These are phyloP conservation scores for Ennomos quercinarius DNA, from an alignment of 2,888 invertebrate genomes.

Conservation along the genomic window DNA sequence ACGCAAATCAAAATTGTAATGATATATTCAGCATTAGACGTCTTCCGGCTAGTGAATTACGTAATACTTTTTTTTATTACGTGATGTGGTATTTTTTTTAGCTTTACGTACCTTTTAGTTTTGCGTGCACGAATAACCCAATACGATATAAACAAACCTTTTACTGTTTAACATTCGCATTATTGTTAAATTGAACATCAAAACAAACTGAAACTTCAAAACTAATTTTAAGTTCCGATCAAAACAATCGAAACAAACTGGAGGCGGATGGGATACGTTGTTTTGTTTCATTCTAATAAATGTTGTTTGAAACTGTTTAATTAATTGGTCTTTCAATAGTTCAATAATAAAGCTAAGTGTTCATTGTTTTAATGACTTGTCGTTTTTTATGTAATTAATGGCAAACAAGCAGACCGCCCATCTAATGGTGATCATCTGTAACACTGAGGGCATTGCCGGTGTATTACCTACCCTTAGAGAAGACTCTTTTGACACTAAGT, in stretches of 20 bases:
- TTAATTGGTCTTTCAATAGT: constrained; percentile 7
- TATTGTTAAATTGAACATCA: constrained; percentile 4
- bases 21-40: no score
- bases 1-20: no score
- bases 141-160: not conserved
- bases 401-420: no score
- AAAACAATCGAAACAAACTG: constrained; percentile 8
- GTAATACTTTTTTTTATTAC: not conserved
- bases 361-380: not conserved
- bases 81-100: no score
- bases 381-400: no score
- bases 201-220: constrained; percentile 1
- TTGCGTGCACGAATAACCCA: no score
- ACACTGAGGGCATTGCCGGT: no score
- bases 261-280: constrained; percentile 5
- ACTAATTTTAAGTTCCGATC: constrained; percentile 1
- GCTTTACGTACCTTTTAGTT: no score
- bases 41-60: not conserved
- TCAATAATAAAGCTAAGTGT: not conserved
- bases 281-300: constrained; percentile 11
- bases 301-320: constrained; percentile 7
- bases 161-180: not conserved
- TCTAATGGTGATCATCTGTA: no score
- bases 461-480: no score
- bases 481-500: no score